Evolutionary conservation across 1,140 invertebrate genomes (phyloP), one percentile per base, ranked within the genome.

Genomic region (Bombus pyrosoma): DNA sequence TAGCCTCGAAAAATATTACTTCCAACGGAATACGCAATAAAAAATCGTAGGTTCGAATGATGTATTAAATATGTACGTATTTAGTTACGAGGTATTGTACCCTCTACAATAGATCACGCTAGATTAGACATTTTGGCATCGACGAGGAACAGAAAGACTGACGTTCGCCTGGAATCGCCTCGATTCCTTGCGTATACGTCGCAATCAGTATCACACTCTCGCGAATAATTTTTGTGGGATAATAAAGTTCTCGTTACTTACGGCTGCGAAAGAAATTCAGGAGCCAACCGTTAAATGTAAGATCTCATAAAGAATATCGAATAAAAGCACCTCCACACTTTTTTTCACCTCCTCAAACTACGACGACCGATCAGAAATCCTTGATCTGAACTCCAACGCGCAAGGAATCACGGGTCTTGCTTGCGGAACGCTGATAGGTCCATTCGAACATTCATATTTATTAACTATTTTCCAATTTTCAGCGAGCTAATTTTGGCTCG

Each of bases 241-340:
- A 64, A 68, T 71, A 22, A 15, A 34, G 62, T 59, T 72, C 12
- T 68, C 39, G 10, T 92, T 62, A 93, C 92, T 93, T 87, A 93
- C 92, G 87, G 76, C 83, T 92, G 87, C 88, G 69, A 86, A 85
- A 84, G 77, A 68, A 66, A 76, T 88, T 87, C 84, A 82, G 76
- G 83, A 87, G 75, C 74, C 76, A 72, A 91, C 81, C 59, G 72
- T 91, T 91, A 92, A 85, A 68, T 87, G 80, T 91, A 83, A 87
- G 89, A 92, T 91, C 87, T 93, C 89, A 92, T 93, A 93, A 80
- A 91, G 87, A 90, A 82, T 86, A 91, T 91, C 75, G 80, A 73
- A 68, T 84, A 88, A 62, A 78, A 86, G 82, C 83, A 88, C 91
- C 85, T 73, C 85, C 85, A 81, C 84, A 91, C 84, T 91, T 88